phyloP scores from a whole-genome alignment of 37 sponge, comb jelly and placozoan species.

The Tethya wilhelma region DNA sequence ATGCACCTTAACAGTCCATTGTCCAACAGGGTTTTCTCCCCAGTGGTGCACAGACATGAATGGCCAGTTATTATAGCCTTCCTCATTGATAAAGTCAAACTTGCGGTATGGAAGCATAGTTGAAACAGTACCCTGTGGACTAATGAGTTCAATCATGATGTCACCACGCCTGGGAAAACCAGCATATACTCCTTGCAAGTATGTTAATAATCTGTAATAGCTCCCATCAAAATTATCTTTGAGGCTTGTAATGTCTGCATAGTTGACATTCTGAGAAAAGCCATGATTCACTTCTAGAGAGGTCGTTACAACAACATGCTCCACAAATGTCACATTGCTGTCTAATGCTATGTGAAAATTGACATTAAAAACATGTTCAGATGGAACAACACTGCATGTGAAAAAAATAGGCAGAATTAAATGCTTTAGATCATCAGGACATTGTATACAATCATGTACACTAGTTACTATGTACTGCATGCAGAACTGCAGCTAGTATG shows the following conservation, averaged over 20 bases:
- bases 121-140: constrained; percentile 81
- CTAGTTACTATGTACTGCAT: no score
- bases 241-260: not conserved
- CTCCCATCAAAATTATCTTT: not conserved
- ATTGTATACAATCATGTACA: no score
- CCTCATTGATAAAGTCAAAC: constrained; percentile 32
- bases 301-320: constrained; percentile 45
- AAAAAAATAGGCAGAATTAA: no score
- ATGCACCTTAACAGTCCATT: constrained; percentile 49
- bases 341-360: no score
- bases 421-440: no score
- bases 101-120: constrained; percentile 52
- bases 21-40: constrained; percentile 75
- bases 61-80: constrained; percentile 66
- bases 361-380: no score
- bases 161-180: constrained; percentile 56
- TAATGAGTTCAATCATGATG: constrained; percentile 58
- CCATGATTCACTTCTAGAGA: not conserved
- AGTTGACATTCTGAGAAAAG: not conserved
- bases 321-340: constrained; percentile 49
- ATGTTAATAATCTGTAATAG: not conserved
- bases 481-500: no score
- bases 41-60: constrained; percentile 79
- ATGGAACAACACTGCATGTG: no score
- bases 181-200: not conserved